Conservation (phyloP, 2,888 invertebrate genomes). For the Phlogophora meticulosa region DNA sequence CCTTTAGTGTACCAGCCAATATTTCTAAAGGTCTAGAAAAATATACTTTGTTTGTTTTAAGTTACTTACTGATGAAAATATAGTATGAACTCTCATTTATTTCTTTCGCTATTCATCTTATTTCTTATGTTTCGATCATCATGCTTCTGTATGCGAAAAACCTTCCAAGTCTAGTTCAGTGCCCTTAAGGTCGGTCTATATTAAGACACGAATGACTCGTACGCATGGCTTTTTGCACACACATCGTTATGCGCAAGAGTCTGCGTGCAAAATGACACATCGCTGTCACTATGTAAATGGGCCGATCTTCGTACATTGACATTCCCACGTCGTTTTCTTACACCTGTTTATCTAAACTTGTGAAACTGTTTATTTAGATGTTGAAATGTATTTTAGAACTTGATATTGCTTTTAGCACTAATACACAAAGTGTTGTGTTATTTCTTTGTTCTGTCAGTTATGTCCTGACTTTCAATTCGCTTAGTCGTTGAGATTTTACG, state of each 20-base stretch:
- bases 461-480: constrained; percentile 14
- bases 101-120: not conserved
- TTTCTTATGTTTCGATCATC: not conserved
- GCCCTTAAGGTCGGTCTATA: constrained; percentile 54
- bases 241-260: constrained; percentile 7
- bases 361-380: constrained; percentile 46
- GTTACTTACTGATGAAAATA: constrained; percentile 3
- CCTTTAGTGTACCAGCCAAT: not conserved
- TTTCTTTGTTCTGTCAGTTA: constrained; percentile 20
- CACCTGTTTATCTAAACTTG: constrained; percentile 34
- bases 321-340: constrained; percentile 33
- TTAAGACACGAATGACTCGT: constrained; percentile 33
- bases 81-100: not conserved
- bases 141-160: not conserved
- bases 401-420: constrained; percentile 15
- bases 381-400: constrained; percentile 36
- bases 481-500: constrained; percentile 12
- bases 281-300: constrained; percentile 39
- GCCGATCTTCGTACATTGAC: constrained; percentile 50
- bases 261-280: constrained; percentile 39
- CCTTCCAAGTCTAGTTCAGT: constrained; percentile 50
- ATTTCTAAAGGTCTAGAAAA: not conserved
- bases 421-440: constrained; percentile 7
- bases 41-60: not conserved
- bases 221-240: constrained; percentile 21